Conservation (phyloP, 2,797 vertebrate species). For the Garrulus glandarius region DNA sequence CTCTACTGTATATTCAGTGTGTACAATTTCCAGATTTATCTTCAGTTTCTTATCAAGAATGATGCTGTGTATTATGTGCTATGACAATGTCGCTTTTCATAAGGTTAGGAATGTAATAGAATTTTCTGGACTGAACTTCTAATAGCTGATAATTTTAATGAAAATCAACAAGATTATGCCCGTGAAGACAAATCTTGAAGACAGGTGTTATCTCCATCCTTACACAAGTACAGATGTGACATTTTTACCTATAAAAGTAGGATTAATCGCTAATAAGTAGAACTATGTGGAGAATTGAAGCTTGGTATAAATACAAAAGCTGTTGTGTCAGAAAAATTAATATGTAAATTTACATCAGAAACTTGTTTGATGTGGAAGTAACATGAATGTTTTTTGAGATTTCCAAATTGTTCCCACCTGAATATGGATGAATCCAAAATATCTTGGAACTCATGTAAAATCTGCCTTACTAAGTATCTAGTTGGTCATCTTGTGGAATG, state of each 20-base stretch:
- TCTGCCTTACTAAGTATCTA: background rate
- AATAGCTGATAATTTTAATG: slow-evolving; percentile 61
- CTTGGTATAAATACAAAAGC: background rate
- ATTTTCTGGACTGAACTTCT: slow-evolving; percentile 38
- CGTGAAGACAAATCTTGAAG: background rate
- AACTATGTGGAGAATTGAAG: background rate
- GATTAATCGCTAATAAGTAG: background rate
- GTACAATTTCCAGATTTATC: slow-evolving; percentile 49
- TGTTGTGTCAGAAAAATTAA: background rate
- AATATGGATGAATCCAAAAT: background rate
- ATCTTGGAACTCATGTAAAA: background rate
- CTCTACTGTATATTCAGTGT: slow-evolving; percentile 17
- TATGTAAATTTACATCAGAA: background rate
- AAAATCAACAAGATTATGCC: slow-evolving; percentile 10
- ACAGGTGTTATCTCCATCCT: background rate
- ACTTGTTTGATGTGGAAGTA: background rate
- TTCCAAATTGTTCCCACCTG: background rate
- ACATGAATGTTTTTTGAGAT: background rate
- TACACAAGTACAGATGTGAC: background rate
- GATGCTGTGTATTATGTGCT: slow-evolving; percentile 33
- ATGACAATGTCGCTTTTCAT: slow-evolving; percentile 47
- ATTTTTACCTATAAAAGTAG: background rate
- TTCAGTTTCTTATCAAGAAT: slow-evolving; percentile 42
- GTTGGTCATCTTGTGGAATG: background rate
- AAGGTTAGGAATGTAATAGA: slow-evolving; percentile 45